Evolutionary conservation across 2,797 vertebrate genomes (phyloP).

Genomic region (Okamejei kenojei): DNA sequence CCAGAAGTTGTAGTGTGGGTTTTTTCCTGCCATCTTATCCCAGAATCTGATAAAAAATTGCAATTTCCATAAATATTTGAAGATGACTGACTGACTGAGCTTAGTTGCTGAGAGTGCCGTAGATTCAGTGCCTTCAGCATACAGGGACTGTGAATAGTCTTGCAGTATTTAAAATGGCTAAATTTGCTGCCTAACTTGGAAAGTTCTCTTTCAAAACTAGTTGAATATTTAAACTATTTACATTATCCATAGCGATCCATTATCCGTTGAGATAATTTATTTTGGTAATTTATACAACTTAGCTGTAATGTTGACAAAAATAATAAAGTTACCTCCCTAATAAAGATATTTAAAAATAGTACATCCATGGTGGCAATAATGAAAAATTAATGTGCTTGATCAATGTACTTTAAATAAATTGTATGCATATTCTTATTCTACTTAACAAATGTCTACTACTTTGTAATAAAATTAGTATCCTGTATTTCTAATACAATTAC

Average conservation of each 20-base stretch:
- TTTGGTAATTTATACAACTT: slow-evolving; percentile 26
- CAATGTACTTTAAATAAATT: neutral
- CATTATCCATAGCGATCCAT: neutral
- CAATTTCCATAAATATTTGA: neutral
- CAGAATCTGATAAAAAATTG: no score
- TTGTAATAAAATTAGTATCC: neutral
- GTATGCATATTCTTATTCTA: neutral
- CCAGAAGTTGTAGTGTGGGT: neutral
- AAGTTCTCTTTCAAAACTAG: neutral
- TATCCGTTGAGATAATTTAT: neutral
- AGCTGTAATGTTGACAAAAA: slow-evolving; percentile 15
- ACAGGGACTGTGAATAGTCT: neutral
- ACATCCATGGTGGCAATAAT: neutral
- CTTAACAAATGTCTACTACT: neutral
- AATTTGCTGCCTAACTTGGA: neutral
- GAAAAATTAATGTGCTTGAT: neutral
- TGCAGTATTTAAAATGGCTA: neutral
- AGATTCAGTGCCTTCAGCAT: neutral
- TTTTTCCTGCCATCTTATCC: neutral
- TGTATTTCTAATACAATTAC: slow-evolving; percentile 15
- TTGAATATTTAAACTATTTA: slow-evolving; percentile 18
- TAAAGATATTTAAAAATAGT: neutral
- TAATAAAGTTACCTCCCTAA: neutral
- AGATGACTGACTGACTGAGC: neutral
- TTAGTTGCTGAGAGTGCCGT: no score